Conservation (phyloP, 1,140 invertebrate genomes). For the Drosophila insularis region DNA sequence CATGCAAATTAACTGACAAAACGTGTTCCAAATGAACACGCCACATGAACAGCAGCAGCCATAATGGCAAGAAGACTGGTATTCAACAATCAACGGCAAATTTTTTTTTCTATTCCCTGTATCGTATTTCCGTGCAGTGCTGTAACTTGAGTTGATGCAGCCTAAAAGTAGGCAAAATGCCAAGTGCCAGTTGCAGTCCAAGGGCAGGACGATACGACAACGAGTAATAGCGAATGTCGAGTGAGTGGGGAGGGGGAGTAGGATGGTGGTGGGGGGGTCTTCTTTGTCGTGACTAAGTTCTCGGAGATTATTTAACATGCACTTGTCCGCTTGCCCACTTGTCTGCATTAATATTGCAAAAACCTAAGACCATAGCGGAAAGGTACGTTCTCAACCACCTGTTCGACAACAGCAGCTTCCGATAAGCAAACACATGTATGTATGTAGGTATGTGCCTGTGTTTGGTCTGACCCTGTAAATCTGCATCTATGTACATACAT, state of each 20-base stretch:
- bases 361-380: background rate
- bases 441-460: constrained; percentile 3
- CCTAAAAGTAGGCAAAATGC: constrained; percentile 50
- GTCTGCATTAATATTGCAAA: constrained; percentile 60
- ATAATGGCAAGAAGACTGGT: constrained; percentile 24
- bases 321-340: constrained; percentile 42
- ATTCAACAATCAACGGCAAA: constrained; percentile 50
- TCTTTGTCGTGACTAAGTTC: constrained; percentile 28
- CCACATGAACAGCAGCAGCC: constrained; percentile 2
- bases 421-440: constrained; percentile 11
- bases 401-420: constrained; percentile 1
- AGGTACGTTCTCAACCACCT: constrained; percentile 5
- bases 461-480: background rate
- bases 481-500: too few relatives aligned
- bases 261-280: background rate
- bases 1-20: constrained; percentile 73
- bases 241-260: constrained; percentile 28
- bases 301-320: constrained; percentile 67
- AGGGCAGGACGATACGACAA: background rate
- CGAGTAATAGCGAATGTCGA: constrained; percentile 8
- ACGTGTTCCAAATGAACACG: constrained; percentile 18
- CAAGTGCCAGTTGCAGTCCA: constrained; percentile 27
- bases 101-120: constrained; percentile 27
- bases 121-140: background rate
- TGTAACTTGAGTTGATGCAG: constrained; percentile 48